Percentiles rank a stretch among this genome's conserved stretches.
These are phyloP conservation scores for Archegozetes longisetosus DNA, from an alignment of 1,140 invertebrate species.

Conservation along the genomic window DNA sequence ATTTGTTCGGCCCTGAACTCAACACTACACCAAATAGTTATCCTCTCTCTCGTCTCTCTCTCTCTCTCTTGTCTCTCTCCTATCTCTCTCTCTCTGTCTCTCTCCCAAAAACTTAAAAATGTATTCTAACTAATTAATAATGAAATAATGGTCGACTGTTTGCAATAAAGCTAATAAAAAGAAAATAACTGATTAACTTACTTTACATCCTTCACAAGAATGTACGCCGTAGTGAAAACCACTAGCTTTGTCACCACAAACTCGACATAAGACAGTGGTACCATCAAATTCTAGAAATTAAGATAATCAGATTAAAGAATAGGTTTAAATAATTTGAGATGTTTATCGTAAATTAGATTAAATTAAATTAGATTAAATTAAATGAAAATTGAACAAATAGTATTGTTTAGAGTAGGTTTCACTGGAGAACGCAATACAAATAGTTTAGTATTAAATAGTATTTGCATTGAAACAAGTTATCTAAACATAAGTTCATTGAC, in stretches of 20 bases:
- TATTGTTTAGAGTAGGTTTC: no score
- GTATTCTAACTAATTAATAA: background rate
- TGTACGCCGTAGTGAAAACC: slow-evolving; percentile 99
- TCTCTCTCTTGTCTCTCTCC: no score
- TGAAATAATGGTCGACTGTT: background rate
- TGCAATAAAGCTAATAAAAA: background rate
- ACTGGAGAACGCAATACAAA: no score
- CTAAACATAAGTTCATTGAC: background rate
- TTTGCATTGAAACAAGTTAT: background rate
- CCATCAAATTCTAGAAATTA: slow-evolving; percentile 91
- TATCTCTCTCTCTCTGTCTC: no score
- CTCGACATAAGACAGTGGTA: slow-evolving; percentile 88
- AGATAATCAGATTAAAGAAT: slow-evolving; percentile 24
- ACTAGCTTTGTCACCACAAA: slow-evolving; percentile 97
- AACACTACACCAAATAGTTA: no score
- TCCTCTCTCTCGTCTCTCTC: no score
- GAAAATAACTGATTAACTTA: slow-evolving; percentile 37
- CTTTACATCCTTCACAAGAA: slow-evolving; percentile 98
- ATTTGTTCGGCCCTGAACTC: no score
- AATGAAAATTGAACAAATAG: no score
- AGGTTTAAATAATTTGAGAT: background rate
- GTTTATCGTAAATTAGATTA: background rate
- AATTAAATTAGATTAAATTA: background rate
- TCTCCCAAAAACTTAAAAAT: no score
- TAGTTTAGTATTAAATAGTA: background rate